Evolutionary conservation across 2,797 vertebrate species (phyloP), one percentile per base, ranked within the genome.

Genomic region (Lacerta agilis): DNA sequence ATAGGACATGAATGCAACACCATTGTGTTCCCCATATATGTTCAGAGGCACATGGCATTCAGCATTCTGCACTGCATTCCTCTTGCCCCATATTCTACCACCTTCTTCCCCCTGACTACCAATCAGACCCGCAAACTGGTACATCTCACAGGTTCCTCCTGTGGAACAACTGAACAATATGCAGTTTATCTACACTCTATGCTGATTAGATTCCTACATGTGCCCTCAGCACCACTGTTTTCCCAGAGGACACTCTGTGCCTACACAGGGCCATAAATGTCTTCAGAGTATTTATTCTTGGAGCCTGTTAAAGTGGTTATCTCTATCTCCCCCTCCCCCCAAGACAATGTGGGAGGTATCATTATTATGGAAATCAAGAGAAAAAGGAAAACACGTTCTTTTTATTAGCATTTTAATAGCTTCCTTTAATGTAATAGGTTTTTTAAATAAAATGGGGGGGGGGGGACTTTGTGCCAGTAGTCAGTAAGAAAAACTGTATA

Each of bases 321-420:
- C 27, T 29, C 86, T 87, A 82, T 64, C 71, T 90, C 49, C 80
- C 78, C 58, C 5, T 23, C 91, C 85, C 79, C 79, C 91, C 83
- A 86, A 82, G 91, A 93, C 66, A 27, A 27, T 73, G 90, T 90
- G 80, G 79, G 89, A 93, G 82, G 82, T 82, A 85, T 82, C 7
- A 43, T 91, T 90, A 86, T 86, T 85, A 86, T 38, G 25, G 82
- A 87, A 88, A 61, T 84, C 83, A 90, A 88, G 25, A 92, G 77
- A 55, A 87, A 92, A 93, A 89, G 86, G 82, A 89, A 94, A 92
- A 89, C 79, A 83, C 90, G 75, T 75, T 77, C 76, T 87, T 91
- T 94, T 94, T 94, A 92, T 91, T 91, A 94, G 43, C 85, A 66
- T 75, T 84, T 89, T 86, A 85, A 90, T 61, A 91, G 87, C 49